Conservation (phyloP, 2,113 vertebrate species). For the Lepidothrix coronata region DNA sequence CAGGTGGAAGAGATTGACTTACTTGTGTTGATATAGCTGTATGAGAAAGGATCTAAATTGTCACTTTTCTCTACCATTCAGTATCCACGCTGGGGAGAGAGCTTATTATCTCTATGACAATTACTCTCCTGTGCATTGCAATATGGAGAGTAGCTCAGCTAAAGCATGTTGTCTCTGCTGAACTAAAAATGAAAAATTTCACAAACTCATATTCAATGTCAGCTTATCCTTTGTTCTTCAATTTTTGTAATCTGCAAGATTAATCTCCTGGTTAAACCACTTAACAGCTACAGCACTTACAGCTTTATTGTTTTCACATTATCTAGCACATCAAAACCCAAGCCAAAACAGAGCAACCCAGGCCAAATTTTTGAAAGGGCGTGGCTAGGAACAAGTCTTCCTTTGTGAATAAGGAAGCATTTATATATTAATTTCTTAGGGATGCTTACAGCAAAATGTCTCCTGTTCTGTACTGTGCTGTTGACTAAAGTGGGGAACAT, state of each 20-base stretch:
- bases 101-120: conserved; percentile 28
- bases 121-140: conserved; percentile 47
- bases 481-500: background rate
- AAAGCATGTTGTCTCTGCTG: conserved; percentile 5
- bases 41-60: conserved; percentile 42
- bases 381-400: background rate
- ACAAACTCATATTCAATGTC: background rate
- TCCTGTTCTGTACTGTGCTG: background rate
- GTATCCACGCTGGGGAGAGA: conserved; percentile 14
- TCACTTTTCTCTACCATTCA: conserved; percentile 11
- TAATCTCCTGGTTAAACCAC: conserved; percentile 35
- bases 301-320: conserved; percentile 31
- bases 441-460: background rate
- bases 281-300: background rate
- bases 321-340: conserved; percentile 11
- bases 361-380: background rate
- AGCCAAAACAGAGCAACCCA: background rate
- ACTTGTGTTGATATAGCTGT: background rate
- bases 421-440: background rate
- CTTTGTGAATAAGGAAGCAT: background rate
- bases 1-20: background rate
- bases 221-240: conserved; percentile 49
- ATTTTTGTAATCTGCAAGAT: background rate
- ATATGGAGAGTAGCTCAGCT: conserved; percentile 16
- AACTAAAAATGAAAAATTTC: conserved; percentile 52